These are phyloP conservation scores for Amblyopsis rosae DNA, from an alignment of 2,113 vertebrate species.

Conservation along the genomic window DNA sequence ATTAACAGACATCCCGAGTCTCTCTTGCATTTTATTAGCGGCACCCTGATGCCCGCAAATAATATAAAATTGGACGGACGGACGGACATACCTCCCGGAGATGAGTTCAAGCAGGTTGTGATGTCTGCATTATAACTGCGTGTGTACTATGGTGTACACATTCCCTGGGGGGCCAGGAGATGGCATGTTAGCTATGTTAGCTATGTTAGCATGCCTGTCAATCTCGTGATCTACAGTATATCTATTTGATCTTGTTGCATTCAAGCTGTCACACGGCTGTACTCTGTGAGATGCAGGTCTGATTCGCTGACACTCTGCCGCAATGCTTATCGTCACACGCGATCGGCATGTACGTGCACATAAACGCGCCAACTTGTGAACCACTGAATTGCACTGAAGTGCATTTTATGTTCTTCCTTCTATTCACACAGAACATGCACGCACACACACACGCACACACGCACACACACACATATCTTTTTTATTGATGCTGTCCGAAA, in stretches of 20 bases:
- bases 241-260: conserved; percentile 21
- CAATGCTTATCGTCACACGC: no score
- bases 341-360: no score
- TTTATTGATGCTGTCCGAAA: background rate
- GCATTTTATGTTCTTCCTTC: background rate
- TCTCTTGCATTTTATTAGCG: no score
- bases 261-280: background rate
- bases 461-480: background rate
- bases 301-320: no score
- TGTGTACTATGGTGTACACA: background rate
- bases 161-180: conserved; percentile 8
- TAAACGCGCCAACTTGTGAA: no score
- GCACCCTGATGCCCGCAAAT: no score
- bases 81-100: no score
- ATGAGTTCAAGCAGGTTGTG: no score
- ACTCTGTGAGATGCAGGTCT: no score
- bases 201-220: conserved; percentile 1
- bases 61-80: no score
- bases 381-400: conserved; percentile 45
- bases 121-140: no score
- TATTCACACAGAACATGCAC: background rate
- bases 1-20: no score
- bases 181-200: conserved; percentile 20
- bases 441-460: conserved; percentile 4
- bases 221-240: conserved; percentile 41